These are phyloP conservation scores for Holcopasites calliopsidis DNA, from an alignment of 1,140 invertebrate genomes.

Conservation along the genomic window DNA sequence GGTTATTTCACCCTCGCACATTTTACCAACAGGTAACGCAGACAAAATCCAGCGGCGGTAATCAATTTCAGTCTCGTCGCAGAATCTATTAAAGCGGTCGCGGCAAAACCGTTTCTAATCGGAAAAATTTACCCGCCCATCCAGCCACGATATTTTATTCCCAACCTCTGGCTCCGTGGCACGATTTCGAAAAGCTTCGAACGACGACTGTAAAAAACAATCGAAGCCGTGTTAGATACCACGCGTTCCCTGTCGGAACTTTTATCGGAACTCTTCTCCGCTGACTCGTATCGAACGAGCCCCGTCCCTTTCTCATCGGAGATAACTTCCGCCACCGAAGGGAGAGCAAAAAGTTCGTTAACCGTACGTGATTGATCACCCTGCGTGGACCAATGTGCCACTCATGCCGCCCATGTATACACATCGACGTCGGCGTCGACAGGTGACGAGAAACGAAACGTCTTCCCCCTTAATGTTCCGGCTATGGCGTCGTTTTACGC, in stretches of 20 bases:
- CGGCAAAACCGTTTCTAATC: conserved; percentile 26
- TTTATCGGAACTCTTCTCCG: conserved; percentile 23
- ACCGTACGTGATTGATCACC: neutral
- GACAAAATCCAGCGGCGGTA: conserved; percentile 64
- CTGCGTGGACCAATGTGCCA: neutral
- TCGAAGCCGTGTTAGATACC: conserved; percentile 4
- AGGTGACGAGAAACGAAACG: neutral
- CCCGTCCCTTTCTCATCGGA: neutral
- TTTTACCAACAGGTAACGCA: neutral
- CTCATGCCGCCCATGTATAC: neutral
- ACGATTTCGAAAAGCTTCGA: conserved; percentile 24
- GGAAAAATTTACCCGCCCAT: conserved; percentile 40
- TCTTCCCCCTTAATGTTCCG: conserved; percentile 11
- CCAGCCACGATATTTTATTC: conserved; percentile 31
- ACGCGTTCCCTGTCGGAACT: neutral
- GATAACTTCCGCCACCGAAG: neutral
- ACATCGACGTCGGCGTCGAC: neutral
- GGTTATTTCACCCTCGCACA: neutral
- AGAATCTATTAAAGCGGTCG: conserved; percentile 48
- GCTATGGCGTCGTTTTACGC: conserved; percentile 15
- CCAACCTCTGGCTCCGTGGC: conserved; percentile 5
- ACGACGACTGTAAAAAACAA: neutral
- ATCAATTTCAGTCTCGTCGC: too few species aligned
- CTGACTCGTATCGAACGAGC: neutral
- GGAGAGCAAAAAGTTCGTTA: neutral